Percentiles rank a stretch among this genome's conserved stretches.
Conservation (phyloP, 2,888 invertebrate genomes). For the Rotaria macrura region DNA sequence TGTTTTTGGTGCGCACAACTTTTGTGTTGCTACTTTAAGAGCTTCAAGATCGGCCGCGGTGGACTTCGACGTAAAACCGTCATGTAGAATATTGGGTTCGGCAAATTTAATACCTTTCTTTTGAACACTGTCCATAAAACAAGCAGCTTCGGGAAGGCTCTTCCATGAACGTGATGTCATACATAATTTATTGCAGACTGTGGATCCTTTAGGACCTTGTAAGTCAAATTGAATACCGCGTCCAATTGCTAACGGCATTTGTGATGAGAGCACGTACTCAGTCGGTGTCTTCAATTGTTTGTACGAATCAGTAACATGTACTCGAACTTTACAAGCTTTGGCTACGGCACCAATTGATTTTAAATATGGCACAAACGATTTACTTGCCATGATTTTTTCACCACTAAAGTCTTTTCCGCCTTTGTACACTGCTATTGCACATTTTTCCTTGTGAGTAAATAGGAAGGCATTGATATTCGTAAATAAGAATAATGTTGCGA, state of each 20-base stretch:
- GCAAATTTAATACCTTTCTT: neutral
- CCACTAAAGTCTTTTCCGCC: constrained; percentile 12
- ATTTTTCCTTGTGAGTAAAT: neutral
- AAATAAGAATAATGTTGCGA: neutral
- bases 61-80: neutral
- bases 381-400: neutral
- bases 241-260: neutral
- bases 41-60: neutral
- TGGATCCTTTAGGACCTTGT: neutral
- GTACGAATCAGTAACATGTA: neutral
- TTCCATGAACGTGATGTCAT: neutral
- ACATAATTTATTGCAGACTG: constrained; percentile 12
- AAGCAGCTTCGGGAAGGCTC: neutral
- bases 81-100: neutral
- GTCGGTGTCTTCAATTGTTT: constrained; percentile 10
- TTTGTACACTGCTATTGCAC: neutral
- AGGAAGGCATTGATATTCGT: neutral
- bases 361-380: neutral
- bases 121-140: constrained; percentile 7
- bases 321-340: constrained; percentile 1
- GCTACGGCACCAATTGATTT: neutral
- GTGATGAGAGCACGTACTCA: neutral
- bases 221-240: neutral
- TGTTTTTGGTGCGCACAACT: neutral
- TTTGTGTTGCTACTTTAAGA: neutral